Percentiles rank a stretch among this genome's conserved stretches.
Conservation (phyloP, 2,888 invertebrate species). For the Rhyacophila evoluta region DNA sequence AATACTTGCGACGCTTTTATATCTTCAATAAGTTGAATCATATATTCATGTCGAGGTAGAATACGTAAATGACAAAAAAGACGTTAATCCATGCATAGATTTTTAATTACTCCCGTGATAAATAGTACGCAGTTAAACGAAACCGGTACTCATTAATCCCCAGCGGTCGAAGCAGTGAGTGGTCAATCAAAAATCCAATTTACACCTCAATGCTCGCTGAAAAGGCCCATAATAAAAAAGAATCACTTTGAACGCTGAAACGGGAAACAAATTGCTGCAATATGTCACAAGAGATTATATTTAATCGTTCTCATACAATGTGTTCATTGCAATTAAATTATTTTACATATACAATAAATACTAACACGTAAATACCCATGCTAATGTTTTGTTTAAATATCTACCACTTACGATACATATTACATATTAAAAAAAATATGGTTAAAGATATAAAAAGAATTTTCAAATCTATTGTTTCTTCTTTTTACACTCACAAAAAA, state of each 20-base stretch:
- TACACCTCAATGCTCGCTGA: constrained; percentile 38
- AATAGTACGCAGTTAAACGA: constrained; percentile 20
- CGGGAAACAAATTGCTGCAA: constrained; percentile 26
- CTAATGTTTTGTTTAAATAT: no score
- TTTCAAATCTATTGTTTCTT: no score
- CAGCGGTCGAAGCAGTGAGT: constrained; percentile 20
- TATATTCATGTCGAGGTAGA: neutral
- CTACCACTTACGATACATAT: no score
- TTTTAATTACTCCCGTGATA: constrained; percentile 39
- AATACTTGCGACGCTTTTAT: neutral
- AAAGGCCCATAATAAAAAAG: neutral
- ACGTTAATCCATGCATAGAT: constrained; percentile 35
- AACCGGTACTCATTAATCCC: constrained; percentile 34
- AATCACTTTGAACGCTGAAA: neutral
- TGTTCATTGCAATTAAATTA: no score
- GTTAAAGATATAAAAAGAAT: no score
- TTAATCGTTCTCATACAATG: constrained; percentile 3
- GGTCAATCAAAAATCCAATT: constrained; percentile 50
- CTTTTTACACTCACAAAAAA: no score
- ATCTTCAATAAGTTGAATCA: neutral
- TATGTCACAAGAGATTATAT: constrained; percentile 17
- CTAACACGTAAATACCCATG: no score
- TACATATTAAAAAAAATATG: no score
- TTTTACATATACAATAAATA: no score
- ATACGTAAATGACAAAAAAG: constrained; percentile 20